phyloP scores from a whole-genome alignment of 2,113 vertebrate species.

The Lanius ludovicianus region DNA sequence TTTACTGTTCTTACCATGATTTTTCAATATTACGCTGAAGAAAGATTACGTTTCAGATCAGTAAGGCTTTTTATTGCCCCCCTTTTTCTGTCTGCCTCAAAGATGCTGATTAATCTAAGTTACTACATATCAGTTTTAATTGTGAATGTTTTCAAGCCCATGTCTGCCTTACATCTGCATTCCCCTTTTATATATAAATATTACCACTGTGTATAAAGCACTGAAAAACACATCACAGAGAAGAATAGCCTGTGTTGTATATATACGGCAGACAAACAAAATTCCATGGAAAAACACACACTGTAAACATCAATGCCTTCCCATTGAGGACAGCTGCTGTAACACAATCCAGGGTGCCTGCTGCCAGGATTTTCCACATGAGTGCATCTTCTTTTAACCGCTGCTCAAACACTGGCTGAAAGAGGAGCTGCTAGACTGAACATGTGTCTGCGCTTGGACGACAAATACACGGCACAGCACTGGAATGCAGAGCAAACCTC shows the following conservation, averaged over 20 bases:
- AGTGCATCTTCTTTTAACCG: conserved; percentile 61
- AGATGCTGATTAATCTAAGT: not conserved
- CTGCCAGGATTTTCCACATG: conserved; percentile 71
- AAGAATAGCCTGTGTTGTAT: conserved; percentile 44
- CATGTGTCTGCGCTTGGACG: conserved; percentile 41
- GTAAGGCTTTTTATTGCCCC: not conserved
- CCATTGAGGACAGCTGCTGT: conserved; percentile 61
- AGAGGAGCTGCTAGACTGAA: conserved; percentile 63
- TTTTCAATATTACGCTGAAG: not conserved
- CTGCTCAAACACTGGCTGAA: conserved; percentile 56
- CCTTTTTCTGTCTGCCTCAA: not conserved
- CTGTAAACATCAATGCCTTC: conserved; percentile 56
- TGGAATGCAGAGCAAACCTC: conserved; percentile 49
- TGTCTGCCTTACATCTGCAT: not conserved
- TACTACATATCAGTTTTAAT: not conserved
- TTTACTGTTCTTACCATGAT: not conserved
- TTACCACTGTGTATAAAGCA: not conserved
- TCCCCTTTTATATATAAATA: not conserved
- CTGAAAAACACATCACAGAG: not conserved
- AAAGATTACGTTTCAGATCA: not conserved
- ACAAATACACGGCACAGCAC: conserved; percentile 30
- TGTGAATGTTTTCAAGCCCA: not conserved
- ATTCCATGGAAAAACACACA: conserved; percentile 68
- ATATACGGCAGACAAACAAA: conserved; percentile 35
- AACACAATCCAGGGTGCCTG: conserved; percentile 56